Evolutionary conservation across 2,113 vertebrate species (phyloP).

Genomic region (Gallinago media): DNA sequence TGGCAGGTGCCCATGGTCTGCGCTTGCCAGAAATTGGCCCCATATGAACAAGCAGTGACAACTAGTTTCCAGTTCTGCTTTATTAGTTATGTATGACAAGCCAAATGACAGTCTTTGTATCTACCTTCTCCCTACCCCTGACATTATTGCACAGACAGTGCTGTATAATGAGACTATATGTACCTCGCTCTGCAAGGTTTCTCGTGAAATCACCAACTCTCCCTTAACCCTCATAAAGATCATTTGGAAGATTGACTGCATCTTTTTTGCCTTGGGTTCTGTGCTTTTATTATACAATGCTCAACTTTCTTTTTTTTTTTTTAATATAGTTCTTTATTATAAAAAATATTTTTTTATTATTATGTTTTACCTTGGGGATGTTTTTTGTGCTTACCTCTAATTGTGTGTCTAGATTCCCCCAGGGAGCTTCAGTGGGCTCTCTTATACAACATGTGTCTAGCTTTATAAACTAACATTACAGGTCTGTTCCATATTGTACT

Average conservation of each 20-base stretch:
- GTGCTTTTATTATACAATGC: slow-evolving; percentile 47
- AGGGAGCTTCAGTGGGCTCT: background rate
- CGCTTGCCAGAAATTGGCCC: background rate
- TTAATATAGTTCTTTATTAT: slow-evolving; percentile 61
- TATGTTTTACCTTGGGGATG: slow-evolving; percentile 28
- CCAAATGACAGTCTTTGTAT: background rate
- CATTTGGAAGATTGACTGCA: slow-evolving; percentile 21
- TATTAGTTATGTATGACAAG: slow-evolving; percentile 21
- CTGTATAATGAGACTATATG: background rate
- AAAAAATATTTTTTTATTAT: slow-evolving; percentile 44
- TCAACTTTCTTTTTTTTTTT: background rate
- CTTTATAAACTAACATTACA: background rate
- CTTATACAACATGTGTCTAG: background rate
- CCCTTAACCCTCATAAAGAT: slow-evolving; percentile 14
- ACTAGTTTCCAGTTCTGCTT: background rate
- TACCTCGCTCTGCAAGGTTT: background rate
- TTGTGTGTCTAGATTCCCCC: slow-evolving; percentile 26
- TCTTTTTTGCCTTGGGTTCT: slow-evolving; percentile 61
- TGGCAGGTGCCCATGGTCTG: background rate
- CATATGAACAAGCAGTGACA: background rate
- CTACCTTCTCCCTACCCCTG: background rate
- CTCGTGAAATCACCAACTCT: slow-evolving; percentile 1
- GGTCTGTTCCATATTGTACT: background rate
- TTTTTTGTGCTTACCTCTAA: slow-evolving; percentile 44
- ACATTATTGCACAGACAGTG: background rate